A percentile compares a stretch with the other conserved stretches of the same genome.
These are phyloP conservation scores for Aplysina aerophoba DNA, from an alignment of 37 sponge, comb jelly and placozoan species.

Conservation along the genomic window DNA sequence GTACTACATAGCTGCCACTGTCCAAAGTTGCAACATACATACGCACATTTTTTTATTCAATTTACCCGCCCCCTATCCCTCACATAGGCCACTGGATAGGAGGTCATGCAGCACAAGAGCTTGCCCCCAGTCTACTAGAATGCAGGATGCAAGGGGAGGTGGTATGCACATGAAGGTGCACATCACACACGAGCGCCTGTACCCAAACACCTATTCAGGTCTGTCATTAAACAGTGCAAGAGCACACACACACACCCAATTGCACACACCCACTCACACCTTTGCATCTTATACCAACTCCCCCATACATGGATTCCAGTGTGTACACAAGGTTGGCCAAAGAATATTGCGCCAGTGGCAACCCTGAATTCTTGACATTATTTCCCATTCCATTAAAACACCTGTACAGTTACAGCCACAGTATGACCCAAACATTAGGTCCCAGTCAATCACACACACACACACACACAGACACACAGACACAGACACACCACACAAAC, in stretches of 20 bases:
- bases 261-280: constrained; percentile 25
- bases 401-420: no score
- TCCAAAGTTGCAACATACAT: no score
- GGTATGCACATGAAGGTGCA: not conserved
- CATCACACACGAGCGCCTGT: not conserved
- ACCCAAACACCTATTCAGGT: not conserved
- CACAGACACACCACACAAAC: constrained; percentile 22
- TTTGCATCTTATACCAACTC: not conserved
- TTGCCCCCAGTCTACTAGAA: no score
- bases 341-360: no score
- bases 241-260: constrained; percentile 3
- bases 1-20: no score
- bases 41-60: no score
- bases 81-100: no score
- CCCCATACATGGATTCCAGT: not conserved
- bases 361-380: no score
- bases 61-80: no score
- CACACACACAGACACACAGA: not conserved
- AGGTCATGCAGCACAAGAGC: no score
- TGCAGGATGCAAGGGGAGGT: no score
- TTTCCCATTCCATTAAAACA: no score
- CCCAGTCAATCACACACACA: not conserved
- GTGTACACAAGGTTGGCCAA: not conserved
- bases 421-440: not conserved
- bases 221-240: not conserved